These are phyloP conservation scores for Wasmannia auropunctata DNA, from an alignment of 1,140 invertebrate species.

Conservation along the genomic window DNA sequence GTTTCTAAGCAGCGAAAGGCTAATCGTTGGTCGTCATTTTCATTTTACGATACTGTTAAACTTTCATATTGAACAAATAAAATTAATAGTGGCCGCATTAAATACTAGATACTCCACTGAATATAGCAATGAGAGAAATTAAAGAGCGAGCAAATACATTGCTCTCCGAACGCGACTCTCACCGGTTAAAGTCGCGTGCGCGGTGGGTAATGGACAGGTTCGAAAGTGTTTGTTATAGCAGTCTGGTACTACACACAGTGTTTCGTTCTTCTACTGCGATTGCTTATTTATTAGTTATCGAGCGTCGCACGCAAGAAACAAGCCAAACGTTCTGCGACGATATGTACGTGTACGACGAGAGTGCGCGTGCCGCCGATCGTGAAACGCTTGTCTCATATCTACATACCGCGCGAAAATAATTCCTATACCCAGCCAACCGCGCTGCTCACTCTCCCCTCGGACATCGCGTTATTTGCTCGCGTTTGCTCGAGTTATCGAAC, in stretches of 20 bases:
- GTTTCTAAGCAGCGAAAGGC: not conserved
- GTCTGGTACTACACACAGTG: not conserved
- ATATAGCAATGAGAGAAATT: not conserved
- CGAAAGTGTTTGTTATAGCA: constrained; percentile 6
- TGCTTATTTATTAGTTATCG: constrained; percentile 26
- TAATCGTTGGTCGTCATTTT: not conserved
- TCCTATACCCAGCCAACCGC: not conserved
- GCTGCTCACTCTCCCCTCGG: not conserved
- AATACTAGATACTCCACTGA: not conserved
- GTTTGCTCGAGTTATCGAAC: constrained; percentile 43
- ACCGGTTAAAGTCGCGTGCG: not conserved
- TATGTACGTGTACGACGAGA: not conserved
- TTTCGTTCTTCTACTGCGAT: not conserved
- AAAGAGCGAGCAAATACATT: not conserved
- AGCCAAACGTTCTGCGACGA: not conserved
- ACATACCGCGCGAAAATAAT: constrained; percentile 11
- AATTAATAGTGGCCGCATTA: not conserved
- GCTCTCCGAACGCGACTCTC: not conserved
- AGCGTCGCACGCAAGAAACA: not conserved
- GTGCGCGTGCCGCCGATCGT: not conserved
- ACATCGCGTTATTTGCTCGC: not conserved
- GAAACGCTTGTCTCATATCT: constrained; percentile 1
- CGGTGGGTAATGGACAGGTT: not conserved
- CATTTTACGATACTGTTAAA: not conserved
- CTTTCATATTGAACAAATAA: constrained; percentile 9